Conservation (phyloP, 1,140 invertebrate species). For the Carcinoscorpius rotundicauda region DNA sequence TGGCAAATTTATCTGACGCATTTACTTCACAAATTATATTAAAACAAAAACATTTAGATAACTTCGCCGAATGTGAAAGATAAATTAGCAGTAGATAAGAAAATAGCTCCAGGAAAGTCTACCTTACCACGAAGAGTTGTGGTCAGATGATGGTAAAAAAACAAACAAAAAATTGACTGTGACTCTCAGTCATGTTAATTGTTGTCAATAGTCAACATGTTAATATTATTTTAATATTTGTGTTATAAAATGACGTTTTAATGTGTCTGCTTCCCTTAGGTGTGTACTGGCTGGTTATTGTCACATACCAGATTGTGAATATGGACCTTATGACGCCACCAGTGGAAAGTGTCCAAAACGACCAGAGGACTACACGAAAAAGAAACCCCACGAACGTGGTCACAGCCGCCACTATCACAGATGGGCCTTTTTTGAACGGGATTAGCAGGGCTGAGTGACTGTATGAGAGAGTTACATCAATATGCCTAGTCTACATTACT, state of each 20-base stretch:
- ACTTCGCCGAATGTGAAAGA: too few species aligned
- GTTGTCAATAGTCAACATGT: neutral
- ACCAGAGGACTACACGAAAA: constrained; percentile 26
- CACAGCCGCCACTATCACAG: constrained; percentile 3
- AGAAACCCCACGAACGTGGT: neutral
- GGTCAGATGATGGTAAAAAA: neutral
- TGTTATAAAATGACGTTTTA: too few species aligned
- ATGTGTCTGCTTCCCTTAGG: constrained; percentile 28
- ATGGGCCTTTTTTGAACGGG: constrained; percentile 15
- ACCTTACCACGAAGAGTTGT: neutral
- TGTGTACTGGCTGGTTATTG: constrained; percentile 54
- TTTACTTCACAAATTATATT: too few species aligned
- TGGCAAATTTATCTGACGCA: too few species aligned
- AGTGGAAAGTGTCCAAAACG: constrained; percentile 52
- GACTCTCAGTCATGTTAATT: neutral
- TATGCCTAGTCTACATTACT: too few species aligned
- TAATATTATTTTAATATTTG: neutral
- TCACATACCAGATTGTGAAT: constrained; percentile 49
- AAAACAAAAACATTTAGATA: too few species aligned
- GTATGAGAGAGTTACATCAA: too few species aligned
- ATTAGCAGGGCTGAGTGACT: neutral
- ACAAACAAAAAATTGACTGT: neutral
- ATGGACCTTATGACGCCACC: constrained; percentile 46
- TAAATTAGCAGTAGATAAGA: neutral
- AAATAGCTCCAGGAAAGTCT: neutral